These are phyloP conservation scores for Craterocephalus amniculus DNA, from an alignment of 2,797 vertebrate species.

Conservation along the genomic window DNA sequence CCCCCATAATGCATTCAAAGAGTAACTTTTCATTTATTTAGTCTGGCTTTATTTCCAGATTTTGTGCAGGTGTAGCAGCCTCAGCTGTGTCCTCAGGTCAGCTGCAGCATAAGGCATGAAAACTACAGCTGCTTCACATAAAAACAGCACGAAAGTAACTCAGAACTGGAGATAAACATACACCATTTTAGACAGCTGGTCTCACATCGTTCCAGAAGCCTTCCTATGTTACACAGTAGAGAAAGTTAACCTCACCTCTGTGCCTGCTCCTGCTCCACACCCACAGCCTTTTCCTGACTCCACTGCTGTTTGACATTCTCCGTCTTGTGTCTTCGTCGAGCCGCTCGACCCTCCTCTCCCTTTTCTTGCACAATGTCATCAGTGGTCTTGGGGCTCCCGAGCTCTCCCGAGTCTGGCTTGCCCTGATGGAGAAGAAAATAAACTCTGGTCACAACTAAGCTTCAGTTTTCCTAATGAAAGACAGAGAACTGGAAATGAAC, in stretches of 20 bases:
- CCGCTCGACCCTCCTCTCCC: constrained; percentile 88
- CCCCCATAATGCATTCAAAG: constrained; percentile 14
- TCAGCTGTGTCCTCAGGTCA: too few species aligned
- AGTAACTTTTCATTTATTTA: not conserved
- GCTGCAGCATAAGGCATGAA: too few species aligned
- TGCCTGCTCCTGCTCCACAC: constrained; percentile 87
- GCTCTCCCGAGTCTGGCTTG: constrained; percentile 91
- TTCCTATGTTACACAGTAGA: not conserved
- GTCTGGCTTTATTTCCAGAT: not conserved
- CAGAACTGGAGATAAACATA: too few species aligned
- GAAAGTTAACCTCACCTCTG: constrained; percentile 78
- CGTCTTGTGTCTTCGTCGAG: constrained; percentile 92
- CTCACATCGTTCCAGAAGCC: not conserved
- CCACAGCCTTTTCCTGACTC: constrained; percentile 85
- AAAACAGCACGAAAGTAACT: too few species aligned
- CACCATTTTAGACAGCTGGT: not conserved
- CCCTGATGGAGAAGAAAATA: constrained; percentile 80
- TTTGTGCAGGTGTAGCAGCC: too few species aligned
- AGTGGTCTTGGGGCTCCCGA: constrained; percentile 95
- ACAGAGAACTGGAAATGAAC: not conserved
- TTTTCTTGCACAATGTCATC: constrained; percentile 96
- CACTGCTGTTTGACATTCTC: constrained; percentile 93
- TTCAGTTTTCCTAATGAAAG: fast-evolving
- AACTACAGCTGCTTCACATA: too few species aligned
- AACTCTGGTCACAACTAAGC: not conserved